These are phyloP conservation scores for Eupithecia tripunctaria DNA, from an alignment of 2,888 invertebrate species.

Conservation along the genomic window DNA sequence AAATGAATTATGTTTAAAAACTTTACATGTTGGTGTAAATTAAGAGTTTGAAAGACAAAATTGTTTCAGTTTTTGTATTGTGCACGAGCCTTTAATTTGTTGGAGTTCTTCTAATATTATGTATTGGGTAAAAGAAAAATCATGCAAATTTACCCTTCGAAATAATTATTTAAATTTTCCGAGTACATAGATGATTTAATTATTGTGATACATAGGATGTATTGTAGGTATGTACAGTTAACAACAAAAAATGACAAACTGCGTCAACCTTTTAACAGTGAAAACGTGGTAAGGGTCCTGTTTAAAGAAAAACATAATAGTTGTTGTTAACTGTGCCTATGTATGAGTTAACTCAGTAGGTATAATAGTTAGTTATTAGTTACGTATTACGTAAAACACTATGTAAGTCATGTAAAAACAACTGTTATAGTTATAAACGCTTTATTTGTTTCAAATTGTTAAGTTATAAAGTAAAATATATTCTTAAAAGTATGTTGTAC, in stretches of 20 bases:
- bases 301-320: neutral
- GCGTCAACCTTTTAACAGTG: neutral
- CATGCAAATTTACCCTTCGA: neutral
- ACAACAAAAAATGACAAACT: neutral
- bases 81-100: neutral
- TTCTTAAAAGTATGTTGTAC: constrained; percentile 2
- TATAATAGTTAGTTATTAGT: neutral
- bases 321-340: neutral
- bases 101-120: neutral
- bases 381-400: neutral
- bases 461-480: constrained; percentile 1
- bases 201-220: neutral
- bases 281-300: no score
- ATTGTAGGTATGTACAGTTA: neutral
- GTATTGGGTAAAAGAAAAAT: neutral
- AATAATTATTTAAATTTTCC: neutral
- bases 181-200: neutral
- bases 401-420: neutral
- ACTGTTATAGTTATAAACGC: neutral
- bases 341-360: neutral
- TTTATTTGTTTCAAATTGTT: constrained; percentile 3
- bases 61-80: neutral
- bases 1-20: neutral
- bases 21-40: neutral
- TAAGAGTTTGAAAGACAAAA: neutral